Evolutionary conservation across 1,140 invertebrate species (phyloP), one percentile per base, ranked within the genome.

Genomic region (Chymomyza costata): DNA sequence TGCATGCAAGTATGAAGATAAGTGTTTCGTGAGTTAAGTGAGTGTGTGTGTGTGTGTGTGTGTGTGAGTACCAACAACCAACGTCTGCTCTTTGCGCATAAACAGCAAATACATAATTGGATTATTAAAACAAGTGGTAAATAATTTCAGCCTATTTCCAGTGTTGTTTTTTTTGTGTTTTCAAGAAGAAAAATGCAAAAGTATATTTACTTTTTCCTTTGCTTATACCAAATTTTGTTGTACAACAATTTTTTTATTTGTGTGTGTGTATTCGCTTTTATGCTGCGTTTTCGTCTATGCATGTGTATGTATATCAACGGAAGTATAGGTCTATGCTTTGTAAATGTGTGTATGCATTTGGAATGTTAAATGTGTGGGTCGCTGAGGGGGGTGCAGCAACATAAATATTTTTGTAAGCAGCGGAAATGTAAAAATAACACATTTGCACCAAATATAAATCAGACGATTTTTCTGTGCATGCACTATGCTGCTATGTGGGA

Each of bases 381-480:
- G 16, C 32, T 14, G 31, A 21, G 13, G 19, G n/a, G 19, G 19
- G 14, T 38, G 15, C 31, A 34, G 45, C 45, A 34, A 49, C 52
- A 40, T 69, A 68, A 76, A 74, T 80, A 71, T 78, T 78, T 78
- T 70, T 62, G 58, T 78, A 64, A 71, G 71, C 73, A 80, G 60
- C 73, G 73, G 73, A 80, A 68, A 80, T 80, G 73, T 80, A 68
- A 80, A 80, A 80, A 80, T 80, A 80, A 80, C 73, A 73, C 66
- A 64, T 80, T 70, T 63, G 57, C 51, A 78, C 56, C 44, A 46
- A 66, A n/a, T n/a, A n/a, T n/a, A n/a, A n/a, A n/a, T n/a, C n/a
- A n/a, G n/a, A n/a, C n/a, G n/a, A n/a, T n/a, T n/a, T n/a, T n/a
- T n/a, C n/a, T n/a, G n/a, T n/a, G n/a, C n/a, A n/a, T n/a, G n/a